These are phyloP conservation scores for Camelus dromedarius DNA, from an alignment of 2,113 vertebrate genomes.

Conservation along the genomic window DNA sequence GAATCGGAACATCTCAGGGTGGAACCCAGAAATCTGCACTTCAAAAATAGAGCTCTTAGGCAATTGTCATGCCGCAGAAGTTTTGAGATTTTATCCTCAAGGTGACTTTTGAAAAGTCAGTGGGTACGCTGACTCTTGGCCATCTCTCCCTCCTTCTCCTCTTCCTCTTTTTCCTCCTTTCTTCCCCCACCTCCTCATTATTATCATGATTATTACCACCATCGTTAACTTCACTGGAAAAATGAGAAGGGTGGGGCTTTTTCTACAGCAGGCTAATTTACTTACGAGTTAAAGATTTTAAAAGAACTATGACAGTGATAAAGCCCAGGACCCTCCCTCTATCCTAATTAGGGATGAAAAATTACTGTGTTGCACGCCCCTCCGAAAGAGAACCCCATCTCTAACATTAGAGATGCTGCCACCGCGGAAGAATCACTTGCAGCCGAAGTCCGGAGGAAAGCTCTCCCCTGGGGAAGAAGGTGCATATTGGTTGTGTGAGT, in stretches of 20 bases:
- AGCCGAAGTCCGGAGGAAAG: neutral
- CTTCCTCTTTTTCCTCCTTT: neutral
- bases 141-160: neutral
- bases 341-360: slow-evolving; percentile 30
- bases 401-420: neutral
- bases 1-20: neutral
- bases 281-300: slow-evolving; percentile 47
- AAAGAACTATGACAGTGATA: slow-evolving; percentile 48
- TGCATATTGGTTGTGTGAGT: neutral
- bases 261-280: slow-evolving; percentile 55
- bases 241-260: slow-evolving; percentile 15
- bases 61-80: neutral
- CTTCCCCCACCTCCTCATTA: neutral
- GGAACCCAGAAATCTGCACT: neutral
- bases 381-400: neutral
- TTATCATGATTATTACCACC: neutral
- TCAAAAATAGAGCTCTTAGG: neutral
- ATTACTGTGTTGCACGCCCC: neutral
- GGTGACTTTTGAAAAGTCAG: neutral
- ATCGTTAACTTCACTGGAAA: neutral
- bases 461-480: neutral
- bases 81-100: neutral
- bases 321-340: slow-evolving; percentile 3
- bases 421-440: neutral
- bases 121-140: neutral